Evolutionary conservation across 2,113 vertebrate genomes (phyloP).

Genomic region (Casuarius casuarius): DNA sequence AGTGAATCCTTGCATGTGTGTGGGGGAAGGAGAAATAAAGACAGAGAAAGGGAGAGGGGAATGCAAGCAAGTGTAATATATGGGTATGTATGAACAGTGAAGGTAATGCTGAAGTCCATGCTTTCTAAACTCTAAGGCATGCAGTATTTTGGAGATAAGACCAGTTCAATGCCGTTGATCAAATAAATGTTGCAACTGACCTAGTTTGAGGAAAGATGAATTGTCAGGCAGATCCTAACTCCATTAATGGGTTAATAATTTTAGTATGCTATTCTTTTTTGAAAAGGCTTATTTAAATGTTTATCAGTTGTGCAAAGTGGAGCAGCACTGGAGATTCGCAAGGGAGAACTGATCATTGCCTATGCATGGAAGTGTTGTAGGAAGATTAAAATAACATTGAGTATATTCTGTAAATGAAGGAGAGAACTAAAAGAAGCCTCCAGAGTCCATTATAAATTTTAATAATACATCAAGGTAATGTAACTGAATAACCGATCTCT

Average conservation of each 20-base stretch:
- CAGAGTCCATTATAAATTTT: slow-evolving; percentile 99
- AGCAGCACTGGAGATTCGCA: slow-evolving; percentile 80
- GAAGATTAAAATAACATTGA: slow-evolving; percentile 99
- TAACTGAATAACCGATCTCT: slow-evolving; percentile 99
- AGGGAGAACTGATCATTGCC: slow-evolving; percentile 91
- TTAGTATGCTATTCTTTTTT: slow-evolving; percentile 77
- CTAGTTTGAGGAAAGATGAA: slow-evolving; percentile 62
- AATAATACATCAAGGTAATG: slow-evolving; percentile 99
- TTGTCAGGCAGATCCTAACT: slow-evolving; percentile 29
- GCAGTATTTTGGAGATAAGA: not conserved
- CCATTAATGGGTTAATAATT: slow-evolving; percentile 84
- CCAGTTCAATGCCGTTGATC: not conserved
- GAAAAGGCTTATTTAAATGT: slow-evolving; percentile 90
- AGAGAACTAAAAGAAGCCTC: slow-evolving; percentile 95
- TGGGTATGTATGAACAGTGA: not conserved
- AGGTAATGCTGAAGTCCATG: not conserved
- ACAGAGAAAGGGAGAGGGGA: not conserved
- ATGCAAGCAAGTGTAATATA: not conserved
- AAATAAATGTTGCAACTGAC: slow-evolving; percentile 37
- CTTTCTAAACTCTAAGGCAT: not conserved
- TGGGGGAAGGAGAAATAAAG: too few relatives aligned
- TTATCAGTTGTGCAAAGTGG: slow-evolving; percentile 91
- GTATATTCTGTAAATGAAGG: slow-evolving; percentile 99
- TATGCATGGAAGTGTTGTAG: slow-evolving; percentile 96
- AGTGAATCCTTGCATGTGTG: not conserved